Conservation (phyloP, 1,140 invertebrate genomes). For the Propsilocerus akamusi region DNA sequence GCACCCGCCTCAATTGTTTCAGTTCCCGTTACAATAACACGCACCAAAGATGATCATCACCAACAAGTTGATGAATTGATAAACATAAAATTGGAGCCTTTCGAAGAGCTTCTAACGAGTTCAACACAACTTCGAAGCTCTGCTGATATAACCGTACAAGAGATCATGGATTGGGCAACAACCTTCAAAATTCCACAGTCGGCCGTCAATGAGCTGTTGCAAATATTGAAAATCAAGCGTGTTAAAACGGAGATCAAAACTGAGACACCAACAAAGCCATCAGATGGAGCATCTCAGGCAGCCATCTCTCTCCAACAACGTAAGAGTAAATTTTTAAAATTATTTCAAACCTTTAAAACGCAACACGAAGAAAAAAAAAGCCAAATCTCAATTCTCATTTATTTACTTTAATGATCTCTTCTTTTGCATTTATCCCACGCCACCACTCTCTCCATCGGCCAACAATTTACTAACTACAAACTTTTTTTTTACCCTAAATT, state of each 20-base stretch:
- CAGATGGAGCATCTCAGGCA: neutral
- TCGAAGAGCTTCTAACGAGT: neutral
- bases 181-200: neutral
- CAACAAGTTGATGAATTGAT: conserved; percentile 1
- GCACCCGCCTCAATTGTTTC: neutral
- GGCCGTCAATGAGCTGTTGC: neutral
- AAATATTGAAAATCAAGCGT: conserved; percentile 1
- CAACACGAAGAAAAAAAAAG: too few species aligned
- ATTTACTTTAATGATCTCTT: too few species aligned
- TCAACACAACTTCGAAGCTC: neutral
- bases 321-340: neutral
- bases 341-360: too few species aligned
- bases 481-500: too few species aligned
- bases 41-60: neutral
- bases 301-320: neutral
- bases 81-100: neutral
- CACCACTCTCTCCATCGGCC: too few species aligned
- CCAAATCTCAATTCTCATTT: too few species aligned
- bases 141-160: neutral
- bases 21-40: neutral
- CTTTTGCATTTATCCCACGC: too few species aligned
- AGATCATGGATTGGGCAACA: neutral
- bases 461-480: too few species aligned
- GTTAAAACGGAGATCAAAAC: neutral
- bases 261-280: neutral